Evolutionary conservation across 2,888 invertebrate species (phyloP).

Genomic region (Seira musarum): DNA sequence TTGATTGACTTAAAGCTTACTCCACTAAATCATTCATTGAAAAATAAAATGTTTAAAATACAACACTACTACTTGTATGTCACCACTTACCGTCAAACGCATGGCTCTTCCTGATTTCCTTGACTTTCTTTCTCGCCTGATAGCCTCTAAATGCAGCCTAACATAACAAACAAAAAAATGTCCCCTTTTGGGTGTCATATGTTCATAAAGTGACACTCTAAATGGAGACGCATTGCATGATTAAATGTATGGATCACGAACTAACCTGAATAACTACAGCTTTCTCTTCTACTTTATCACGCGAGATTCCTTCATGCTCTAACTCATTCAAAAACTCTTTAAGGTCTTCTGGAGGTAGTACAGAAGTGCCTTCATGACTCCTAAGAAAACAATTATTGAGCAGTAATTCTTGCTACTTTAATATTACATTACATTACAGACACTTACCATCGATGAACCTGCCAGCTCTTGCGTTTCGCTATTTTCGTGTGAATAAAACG

Average conservation of each 20-base stretch:
- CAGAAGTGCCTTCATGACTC: constrained; percentile 58
- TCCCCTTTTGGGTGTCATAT: background rate
- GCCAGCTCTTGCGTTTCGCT: too few species aligned
- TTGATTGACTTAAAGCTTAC: too few species aligned
- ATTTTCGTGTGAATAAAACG: too few species aligned
- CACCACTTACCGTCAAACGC: background rate
- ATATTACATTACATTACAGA: too few species aligned
- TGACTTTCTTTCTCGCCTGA: constrained; percentile 46
- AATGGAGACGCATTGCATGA: too few species aligned
- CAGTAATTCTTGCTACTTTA: background rate
- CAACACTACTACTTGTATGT: too few species aligned
- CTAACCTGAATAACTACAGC: background rate
- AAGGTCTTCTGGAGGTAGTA: constrained; percentile 46
- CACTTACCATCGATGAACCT: too few species aligned
- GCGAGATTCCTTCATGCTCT: constrained; percentile 27
- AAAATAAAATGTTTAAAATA: too few species aligned
- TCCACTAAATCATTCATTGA: too few species aligned
- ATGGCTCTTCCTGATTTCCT: constrained; percentile 15
- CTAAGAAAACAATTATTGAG: too few species aligned
- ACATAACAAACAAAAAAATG: constrained; percentile 1
- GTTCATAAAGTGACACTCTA: background rate
- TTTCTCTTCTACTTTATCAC: constrained; percentile 27
- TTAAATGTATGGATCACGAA: too few species aligned
- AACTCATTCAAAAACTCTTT: constrained; percentile 47
- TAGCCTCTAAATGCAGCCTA: constrained; percentile 61